Evolutionary conservation across 2,797 vertebrate species (phyloP), one percentile per base, ranked within the genome.

Genomic region (Enteromius paludinosus): DNA sequence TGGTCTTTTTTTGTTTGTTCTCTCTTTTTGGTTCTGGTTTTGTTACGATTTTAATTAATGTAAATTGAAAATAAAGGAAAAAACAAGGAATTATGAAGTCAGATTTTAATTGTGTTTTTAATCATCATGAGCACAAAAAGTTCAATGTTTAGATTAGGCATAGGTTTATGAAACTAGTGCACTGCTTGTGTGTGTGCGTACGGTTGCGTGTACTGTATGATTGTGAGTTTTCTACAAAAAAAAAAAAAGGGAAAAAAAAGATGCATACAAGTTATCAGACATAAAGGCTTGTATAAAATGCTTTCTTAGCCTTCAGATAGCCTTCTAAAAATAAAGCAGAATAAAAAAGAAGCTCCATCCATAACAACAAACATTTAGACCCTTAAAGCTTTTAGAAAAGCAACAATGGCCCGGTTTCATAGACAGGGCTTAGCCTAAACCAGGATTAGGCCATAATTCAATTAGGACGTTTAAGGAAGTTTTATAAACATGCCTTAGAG

Each of bases 11-110:
- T 89, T 83, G 84, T 78, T 80, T 85, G 66, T 70, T 69, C 64
- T 83, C 78, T 87, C 79, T 83, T 92, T 93, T 92, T 82, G 83
- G 80, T 86, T 84, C 87, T 93, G 90, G 88, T 95, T 94, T 95
- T 95, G 94, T 94, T 93, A 95, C 92, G 92, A 92, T 92, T 94
- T 93, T 92, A 93, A 95, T 92, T 95, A 92, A 95, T 95, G 95
- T 95, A 96, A 95, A 95, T 95, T 95, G 94, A 92, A 96, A 96
- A 95, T 94, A 95, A 96, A 96, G 93, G 90, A 90, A 94, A 93
- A 95, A 94, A 89, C 86, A 92, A 94, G 87, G 91, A 90, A 92
- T 86, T 90, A 90, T 89, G 90, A 92, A 89, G 87, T 91, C 89
- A 90, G 88, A 91, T 92, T 92, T 92, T 92, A 88, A 90, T 90